Evolutionary conservation across 2,113 vertebrate species (phyloP).

Genomic region (Paraplagusia blochii): DNA sequence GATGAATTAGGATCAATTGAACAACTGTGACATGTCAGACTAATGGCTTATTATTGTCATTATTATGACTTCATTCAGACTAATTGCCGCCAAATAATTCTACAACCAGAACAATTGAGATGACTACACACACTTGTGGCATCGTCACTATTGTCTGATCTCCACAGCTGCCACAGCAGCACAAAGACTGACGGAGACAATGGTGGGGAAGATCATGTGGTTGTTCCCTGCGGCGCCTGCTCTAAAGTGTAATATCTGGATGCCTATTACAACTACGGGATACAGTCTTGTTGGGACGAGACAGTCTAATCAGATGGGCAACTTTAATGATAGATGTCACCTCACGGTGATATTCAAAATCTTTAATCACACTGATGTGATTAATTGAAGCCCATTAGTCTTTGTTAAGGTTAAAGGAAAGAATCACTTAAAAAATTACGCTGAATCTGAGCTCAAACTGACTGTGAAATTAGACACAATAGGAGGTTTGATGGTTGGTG

Average conservation of each 20-base stretch:
- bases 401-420: not conserved
- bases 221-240: not conserved
- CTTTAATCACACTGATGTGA: not conserved
- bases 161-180: constrained; percentile 9
- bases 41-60: constrained; percentile 28
- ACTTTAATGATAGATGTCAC: constrained; percentile 1
- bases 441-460: no score
- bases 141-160: constrained; percentile 7
- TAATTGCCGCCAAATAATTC: constrained; percentile 26
- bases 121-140: constrained; percentile 5
- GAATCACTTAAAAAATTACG: no score
- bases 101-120: constrained; percentile 18
- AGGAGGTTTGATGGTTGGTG: no score
- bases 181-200: constrained; percentile 8
- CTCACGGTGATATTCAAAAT: not conserved
- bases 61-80: constrained; percentile 19
- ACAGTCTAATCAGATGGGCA: not conserved
- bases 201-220: constrained; percentile 16
- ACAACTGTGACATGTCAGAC: constrained; percentile 21
- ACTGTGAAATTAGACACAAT: no score
- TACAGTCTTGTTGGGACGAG: constrained; percentile 6
- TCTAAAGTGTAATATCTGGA: constrained; percentile 7
- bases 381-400: not conserved
- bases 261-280: constrained; percentile 3
- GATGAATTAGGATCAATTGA: constrained; percentile 36